Conservation (phyloP, 2,888 invertebrate genomes). For the Iphiclides podalirius region DNA sequence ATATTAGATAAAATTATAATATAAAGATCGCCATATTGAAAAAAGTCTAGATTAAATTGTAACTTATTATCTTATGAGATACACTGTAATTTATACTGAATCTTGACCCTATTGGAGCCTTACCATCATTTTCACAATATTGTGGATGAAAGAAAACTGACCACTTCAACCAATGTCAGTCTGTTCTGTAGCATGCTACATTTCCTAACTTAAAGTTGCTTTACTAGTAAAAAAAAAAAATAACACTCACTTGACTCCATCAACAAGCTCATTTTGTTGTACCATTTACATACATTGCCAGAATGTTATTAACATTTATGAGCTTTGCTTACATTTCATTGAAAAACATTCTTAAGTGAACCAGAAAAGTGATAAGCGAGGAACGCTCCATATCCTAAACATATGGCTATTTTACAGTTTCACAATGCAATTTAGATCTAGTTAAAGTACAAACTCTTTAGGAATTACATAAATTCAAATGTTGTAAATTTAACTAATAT, state of each 20-base stretch:
- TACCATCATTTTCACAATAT: constrained; percentile 64
- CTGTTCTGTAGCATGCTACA: constrained; percentile 72
- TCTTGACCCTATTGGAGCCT: constrained; percentile 71
- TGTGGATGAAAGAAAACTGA: constrained; percentile 81
- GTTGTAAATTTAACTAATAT: constrained; percentile 76
- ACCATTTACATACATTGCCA: constrained; percentile 74
- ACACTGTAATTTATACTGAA: constrained; percentile 79
- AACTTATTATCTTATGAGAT: constrained; percentile 79
- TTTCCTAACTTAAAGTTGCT: constrained; percentile 70
- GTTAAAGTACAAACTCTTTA: constrained; percentile 79
- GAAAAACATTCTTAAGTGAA: constrained; percentile 63
- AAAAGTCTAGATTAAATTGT: constrained; percentile 75
- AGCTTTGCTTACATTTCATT: constrained; percentile 72
- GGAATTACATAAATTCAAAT: constrained; percentile 73
- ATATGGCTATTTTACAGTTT: constrained; percentile 76
- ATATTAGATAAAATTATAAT: constrained; percentile 83
- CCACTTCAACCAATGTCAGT: constrained; percentile 67
- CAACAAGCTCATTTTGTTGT: constrained; percentile 73
- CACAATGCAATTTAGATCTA: constrained; percentile 77
- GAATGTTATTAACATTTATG: constrained; percentile 75
- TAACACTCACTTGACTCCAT: constrained; percentile 72
- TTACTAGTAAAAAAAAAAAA: constrained; percentile 72
- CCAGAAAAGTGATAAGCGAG: constrained; percentile 65
- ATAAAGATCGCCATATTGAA: constrained; percentile 82
- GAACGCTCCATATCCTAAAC: constrained; percentile 74